Conservation (phyloP, 2,797 vertebrate species). For the Poecilia velifera region DNA sequence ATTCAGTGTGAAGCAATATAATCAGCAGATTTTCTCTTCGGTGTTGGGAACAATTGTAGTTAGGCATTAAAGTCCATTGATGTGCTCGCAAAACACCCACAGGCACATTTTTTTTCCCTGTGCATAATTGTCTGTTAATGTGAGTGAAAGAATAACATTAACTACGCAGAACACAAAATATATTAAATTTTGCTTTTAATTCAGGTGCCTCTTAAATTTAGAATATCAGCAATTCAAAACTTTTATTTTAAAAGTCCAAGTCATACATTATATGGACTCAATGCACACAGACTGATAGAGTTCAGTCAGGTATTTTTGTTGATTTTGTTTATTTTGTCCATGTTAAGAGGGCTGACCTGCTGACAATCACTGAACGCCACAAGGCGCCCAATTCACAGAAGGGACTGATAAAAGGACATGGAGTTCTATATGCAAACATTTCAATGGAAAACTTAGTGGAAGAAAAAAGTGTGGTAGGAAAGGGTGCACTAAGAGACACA, state of each 20-base stretch:
- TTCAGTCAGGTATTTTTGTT: not conserved
- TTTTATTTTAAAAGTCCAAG: not conserved
- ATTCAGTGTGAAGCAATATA: constrained; percentile 16
- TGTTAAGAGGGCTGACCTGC: not conserved
- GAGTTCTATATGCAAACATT: not conserved
- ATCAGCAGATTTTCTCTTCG: constrained; percentile 19
- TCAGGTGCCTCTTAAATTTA: not conserved
- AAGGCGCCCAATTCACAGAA: not conserved
- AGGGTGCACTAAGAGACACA: too few species aligned
- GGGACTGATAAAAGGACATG: not conserved
- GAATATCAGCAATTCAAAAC: not conserved
- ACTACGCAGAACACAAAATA: not conserved
- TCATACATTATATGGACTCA: not conserved
- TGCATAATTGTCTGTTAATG: not conserved
- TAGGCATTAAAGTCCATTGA: not conserved
- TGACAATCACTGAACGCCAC: not conserved
- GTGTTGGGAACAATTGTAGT: not conserved
- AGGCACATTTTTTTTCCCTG: not conserved
- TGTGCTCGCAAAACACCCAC: not conserved
- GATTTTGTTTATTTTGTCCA: not conserved
- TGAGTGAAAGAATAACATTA: not conserved
- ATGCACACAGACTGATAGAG: not conserved
- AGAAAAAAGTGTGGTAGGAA: too few species aligned
- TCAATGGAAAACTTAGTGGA: too few species aligned
- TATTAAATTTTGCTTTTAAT: not conserved